Conservation (phyloP, 64 coral and sea anemone genomes). For the Platygyra sinensis region DNA sequence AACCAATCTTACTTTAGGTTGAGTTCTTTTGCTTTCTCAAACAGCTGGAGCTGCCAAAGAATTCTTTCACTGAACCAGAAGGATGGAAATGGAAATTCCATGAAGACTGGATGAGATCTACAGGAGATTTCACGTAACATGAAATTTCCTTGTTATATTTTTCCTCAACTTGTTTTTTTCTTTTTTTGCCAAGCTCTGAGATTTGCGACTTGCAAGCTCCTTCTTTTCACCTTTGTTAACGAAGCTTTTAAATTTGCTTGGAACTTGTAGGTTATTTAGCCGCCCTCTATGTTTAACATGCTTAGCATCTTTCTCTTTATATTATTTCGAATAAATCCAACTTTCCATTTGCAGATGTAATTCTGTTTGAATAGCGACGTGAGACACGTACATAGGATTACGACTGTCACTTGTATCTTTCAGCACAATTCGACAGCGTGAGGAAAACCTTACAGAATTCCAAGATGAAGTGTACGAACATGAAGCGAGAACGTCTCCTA, state of each 20-base stretch:
- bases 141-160: background rate
- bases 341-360: too few relatives aligned
- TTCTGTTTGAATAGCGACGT: too few relatives aligned
- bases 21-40: background rate
- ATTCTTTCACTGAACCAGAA: conserved; percentile 29
- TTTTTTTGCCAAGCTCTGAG: too few relatives aligned
- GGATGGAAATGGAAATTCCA: conserved; percentile 56
- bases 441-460: background rate
- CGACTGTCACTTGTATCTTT: background rate
- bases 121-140: background rate
- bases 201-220: too few relatives aligned
- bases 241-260: background rate
- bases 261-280: background rate
- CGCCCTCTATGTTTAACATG: background rate
- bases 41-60: conserved; percentile 47
- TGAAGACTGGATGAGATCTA: conserved; percentile 39
- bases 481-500: conserved; percentile 64
- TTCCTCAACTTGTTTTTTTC: too few relatives aligned
- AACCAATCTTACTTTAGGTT: background rate
- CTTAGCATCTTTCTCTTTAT: background rate
- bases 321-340: too few relatives aligned
- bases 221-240: too few relatives aligned
- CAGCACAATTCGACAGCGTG: background rate
- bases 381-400: too few relatives aligned
- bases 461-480: conserved; percentile 68